phyloP scores from a whole-genome alignment of 2,797 vertebrate species.

The Brachymystax lenok region DNA sequence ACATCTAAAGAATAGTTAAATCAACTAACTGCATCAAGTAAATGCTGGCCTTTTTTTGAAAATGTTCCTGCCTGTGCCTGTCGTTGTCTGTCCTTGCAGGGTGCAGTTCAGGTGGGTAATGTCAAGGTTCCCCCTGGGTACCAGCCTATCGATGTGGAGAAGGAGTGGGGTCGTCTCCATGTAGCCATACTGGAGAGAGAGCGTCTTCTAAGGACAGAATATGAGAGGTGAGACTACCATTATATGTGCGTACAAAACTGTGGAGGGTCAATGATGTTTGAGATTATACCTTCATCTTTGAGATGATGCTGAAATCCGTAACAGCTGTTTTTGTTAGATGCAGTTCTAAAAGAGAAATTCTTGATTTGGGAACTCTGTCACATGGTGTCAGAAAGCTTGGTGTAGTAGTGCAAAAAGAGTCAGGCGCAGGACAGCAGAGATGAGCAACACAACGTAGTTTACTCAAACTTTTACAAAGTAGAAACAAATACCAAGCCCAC shows the following conservation, averaged over 20 bases:
- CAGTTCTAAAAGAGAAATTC: neutral
- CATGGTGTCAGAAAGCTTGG: neutral
- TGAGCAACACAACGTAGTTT: too few species aligned
- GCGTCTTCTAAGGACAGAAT: slow-evolving; percentile 86
- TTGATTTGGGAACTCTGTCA: neutral
- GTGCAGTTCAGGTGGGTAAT: slow-evolving; percentile 83
- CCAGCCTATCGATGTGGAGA: slow-evolving; percentile 93
- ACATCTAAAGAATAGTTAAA: neutral
- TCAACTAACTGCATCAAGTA: neutral
- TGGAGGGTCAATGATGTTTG: neutral
- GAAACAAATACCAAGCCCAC: too few species aligned
- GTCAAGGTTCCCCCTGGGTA: slow-evolving; percentile 86
- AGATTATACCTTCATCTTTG: neutral
- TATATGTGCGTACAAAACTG: too few species aligned
- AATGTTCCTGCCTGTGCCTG: neutral
- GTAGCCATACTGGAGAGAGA: slow-evolving; percentile 91
- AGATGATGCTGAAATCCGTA: neutral
- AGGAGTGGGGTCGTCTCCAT: slow-evolving; percentile 94
- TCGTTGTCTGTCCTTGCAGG: slow-evolving; percentile 66
- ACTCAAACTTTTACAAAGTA: too few species aligned
- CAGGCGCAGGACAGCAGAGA: too few species aligned
- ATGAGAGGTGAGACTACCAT: slow-evolving; percentile 79
- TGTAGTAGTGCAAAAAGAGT: too few species aligned
- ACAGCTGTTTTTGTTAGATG: neutral
- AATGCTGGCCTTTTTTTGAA: neutral